Conservation (phyloP, 2,888 invertebrate genomes). For the Pyrrhia umbra region DNA sequence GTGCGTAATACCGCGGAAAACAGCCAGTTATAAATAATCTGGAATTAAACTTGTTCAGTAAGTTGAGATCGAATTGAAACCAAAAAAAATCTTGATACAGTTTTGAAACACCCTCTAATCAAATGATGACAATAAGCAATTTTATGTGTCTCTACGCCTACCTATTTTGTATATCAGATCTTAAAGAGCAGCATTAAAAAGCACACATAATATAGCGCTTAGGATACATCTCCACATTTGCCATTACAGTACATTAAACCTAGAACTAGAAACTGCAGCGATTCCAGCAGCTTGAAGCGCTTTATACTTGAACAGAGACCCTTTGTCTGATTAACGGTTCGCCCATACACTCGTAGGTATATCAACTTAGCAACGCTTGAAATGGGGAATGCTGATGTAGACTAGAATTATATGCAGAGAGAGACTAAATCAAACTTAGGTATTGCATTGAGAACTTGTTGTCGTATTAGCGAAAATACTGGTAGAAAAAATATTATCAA, state of each 20-base stretch:
- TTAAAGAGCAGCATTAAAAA: too few relatives aligned
- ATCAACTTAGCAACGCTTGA: conserved; percentile 15
- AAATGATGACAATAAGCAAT: too few relatives aligned
- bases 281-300: conserved; percentile 41
- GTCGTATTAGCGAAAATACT: too few relatives aligned
- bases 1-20: too few relatives aligned
- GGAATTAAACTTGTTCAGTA: too few relatives aligned
- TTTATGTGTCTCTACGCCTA: too few relatives aligned
- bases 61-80: too few relatives aligned
- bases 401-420: conserved; percentile 22
- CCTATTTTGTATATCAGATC: too few relatives aligned
- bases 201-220: neutral
- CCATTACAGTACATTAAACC: conserved; percentile 25
- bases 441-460: neutral
- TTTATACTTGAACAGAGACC: conserved; percentile 46
- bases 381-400: conserved; percentile 14
- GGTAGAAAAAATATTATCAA: too few relatives aligned
- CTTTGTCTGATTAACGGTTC: conserved; percentile 52
- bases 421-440: conserved; percentile 12
- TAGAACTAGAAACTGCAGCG: conserved; percentile 28
- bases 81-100: too few relatives aligned
- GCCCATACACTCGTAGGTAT: conserved; percentile 4
- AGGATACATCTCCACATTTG: neutral
- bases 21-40: too few relatives aligned
- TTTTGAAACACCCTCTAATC: too few relatives aligned